Evolutionary conservation across 2,888 invertebrate species (phyloP).

Genomic region (Digitonthophagus gazella): DNA sequence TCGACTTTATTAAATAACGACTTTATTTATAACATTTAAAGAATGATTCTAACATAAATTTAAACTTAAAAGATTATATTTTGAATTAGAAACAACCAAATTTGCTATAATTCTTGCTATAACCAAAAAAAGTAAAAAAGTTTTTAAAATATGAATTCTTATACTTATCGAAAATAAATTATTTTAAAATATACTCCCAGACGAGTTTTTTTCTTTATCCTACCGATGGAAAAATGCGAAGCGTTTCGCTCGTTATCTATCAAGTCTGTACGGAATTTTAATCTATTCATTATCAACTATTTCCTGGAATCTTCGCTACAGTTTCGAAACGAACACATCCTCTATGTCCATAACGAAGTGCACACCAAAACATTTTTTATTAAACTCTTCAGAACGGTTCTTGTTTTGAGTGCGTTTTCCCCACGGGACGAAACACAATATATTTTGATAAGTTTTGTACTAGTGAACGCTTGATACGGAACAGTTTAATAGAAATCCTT

Average conservation of each 20-base stretch:
- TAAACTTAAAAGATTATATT: too few relatives aligned
- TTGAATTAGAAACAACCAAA: too few relatives aligned
- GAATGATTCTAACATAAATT: too few relatives aligned
- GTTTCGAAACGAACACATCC: constrained; percentile 1
- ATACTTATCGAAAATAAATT: constrained; percentile 49
- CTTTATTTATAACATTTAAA: too few relatives aligned
- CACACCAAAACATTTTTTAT: background rate
- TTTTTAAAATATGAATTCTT: too few relatives aligned
- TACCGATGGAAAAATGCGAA: too few relatives aligned
- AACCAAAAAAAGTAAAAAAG: too few relatives aligned
- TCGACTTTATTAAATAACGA: too few relatives aligned
- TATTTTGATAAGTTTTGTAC: constrained; percentile 44
- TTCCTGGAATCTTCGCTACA: constrained; percentile 5
- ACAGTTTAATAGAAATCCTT: constrained; percentile 25
- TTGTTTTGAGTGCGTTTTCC: constrained; percentile 27
- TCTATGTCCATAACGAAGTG: background rate
- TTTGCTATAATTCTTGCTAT: too few relatives aligned
- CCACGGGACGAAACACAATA: constrained; percentile 46
- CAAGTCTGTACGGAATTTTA: background rate
- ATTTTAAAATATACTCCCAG: constrained; percentile 40
- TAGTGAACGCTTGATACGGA: constrained; percentile 51
- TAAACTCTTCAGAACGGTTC: too few relatives aligned
- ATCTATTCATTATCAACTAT: constrained; percentile 15
- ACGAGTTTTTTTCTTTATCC: background rate
- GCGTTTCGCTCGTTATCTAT: background rate